Base-by-base conservation (phyloP, 2,797 vertebrate genomes). In the Phalloptychus januarius region DNA sequence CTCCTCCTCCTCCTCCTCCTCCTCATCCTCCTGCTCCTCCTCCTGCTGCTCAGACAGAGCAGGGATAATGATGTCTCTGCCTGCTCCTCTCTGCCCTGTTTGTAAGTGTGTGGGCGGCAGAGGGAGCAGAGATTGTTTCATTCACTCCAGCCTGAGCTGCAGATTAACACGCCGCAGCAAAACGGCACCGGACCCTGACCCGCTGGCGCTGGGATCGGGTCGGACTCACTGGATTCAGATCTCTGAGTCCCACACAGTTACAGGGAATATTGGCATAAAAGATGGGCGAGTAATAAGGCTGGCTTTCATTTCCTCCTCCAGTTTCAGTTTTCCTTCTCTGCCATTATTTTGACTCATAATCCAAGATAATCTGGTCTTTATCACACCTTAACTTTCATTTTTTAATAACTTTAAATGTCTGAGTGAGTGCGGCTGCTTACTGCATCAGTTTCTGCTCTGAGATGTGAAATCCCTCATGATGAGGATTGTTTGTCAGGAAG, bases 61-160 rank as follows among this genome's bases (percentile, higher is more conserved):
- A 75, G 78, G 76, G 75, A 90, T 91, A 89, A 91, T 79, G 83
- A 86, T 87, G 87, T 83, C 85, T 91, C 85, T 77, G 83, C 67
- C 90, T 85, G 88, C 76, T 83, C 79, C 70, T 81, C 79, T 83
- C 83, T 84, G 85, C 80, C 81, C 79, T 81, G 80, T 79, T 86
- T 83, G 81, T 48, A 71, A 83, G 83, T 83, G 89, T 88, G 91
- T 92, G 86, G 91, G 91, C 86, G 88, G 90, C 85, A 86, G 79
- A 88, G 83, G 89, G 85, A 87, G 85, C 71, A 86, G 83, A 85
- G 79, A 81, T 7, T 23, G 78, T 84, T 90, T 89, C 86, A 87
- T 91, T 91, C 89, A 90, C 90, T 90, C 89, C 92, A 91, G 86
- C 90, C 78, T 78, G 77, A 79, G 86, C 79, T 33, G 38, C 79